Conservation (phyloP, 1,140 invertebrate species). For the Heliconius hewitsoni region DNA sequence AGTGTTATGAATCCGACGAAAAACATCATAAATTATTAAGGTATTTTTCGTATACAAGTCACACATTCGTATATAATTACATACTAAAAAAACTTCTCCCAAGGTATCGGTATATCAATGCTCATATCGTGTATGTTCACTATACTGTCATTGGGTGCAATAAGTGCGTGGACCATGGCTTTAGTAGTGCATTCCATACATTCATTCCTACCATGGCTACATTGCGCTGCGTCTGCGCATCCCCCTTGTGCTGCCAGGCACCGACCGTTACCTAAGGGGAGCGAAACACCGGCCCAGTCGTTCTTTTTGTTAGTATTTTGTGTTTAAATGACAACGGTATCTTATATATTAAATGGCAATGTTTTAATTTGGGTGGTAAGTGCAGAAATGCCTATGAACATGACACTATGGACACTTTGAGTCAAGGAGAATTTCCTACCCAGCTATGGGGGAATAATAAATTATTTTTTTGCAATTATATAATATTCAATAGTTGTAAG, state of each 20-base stretch:
- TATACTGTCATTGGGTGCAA: conserved; percentile 49
- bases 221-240: conserved; percentile 58
- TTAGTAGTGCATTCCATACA: conserved; percentile 63
- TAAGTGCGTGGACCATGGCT: conserved; percentile 57
- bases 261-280: conserved; percentile 50
- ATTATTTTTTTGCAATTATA: too few relatives aligned
- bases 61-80: too few relatives aligned
- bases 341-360: too few relatives aligned
- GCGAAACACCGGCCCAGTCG: conserved; percentile 64
- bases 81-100: not conserved
- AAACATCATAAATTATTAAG: too few relatives aligned
- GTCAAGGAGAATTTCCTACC: too few relatives aligned
- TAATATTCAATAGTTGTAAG: too few relatives aligned
- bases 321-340: not conserved
- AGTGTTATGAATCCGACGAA: too few relatives aligned
- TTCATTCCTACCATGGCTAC: conserved; percentile 69
- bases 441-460: too few relatives aligned
- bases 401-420: too few relatives aligned
- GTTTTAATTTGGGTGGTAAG: too few relatives aligned
- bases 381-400: too few relatives aligned
- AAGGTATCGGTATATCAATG: conserved; percentile 66
- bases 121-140: conserved; percentile 51
- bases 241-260: conserved; percentile 66
- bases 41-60: too few relatives aligned
- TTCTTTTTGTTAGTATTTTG: conserved; percentile 64